Conservation (phyloP, 2,113 vertebrate genomes). For the Sapayoa aenigma region DNA sequence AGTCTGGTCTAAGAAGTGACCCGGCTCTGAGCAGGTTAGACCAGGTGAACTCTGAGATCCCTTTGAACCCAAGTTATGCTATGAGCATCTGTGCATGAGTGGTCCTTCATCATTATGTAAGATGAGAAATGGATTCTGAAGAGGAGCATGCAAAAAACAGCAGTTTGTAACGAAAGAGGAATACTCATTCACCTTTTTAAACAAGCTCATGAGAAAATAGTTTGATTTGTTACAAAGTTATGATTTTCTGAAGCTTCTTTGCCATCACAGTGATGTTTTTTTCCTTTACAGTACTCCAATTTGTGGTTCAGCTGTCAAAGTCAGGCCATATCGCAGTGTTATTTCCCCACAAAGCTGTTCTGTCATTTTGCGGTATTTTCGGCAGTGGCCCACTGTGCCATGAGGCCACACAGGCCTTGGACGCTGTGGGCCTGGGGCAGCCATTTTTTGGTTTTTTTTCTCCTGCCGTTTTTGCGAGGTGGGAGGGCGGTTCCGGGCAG, state of each 20-base stretch:
- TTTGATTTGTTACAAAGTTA: background rate
- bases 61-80: background rate
- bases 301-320: too few species aligned
- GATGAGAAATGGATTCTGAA: background rate
- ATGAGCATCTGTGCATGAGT: fast-evolving
- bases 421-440: too few species aligned
- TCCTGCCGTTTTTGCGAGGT: too few species aligned
- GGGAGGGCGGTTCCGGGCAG: too few species aligned
- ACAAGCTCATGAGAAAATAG: background rate
- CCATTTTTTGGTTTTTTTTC: too few species aligned
- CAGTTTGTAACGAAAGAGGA: background rate
- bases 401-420: too few species aligned
- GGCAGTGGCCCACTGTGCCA: too few species aligned
- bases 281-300: background rate
- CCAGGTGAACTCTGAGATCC: background rate
- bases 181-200: background rate
- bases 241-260: background rate
- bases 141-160: background rate
- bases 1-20: background rate
- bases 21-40: background rate
- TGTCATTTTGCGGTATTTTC: too few species aligned
- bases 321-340: too few species aligned
- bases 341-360: too few species aligned
- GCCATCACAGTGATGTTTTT: background rate
- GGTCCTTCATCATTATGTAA: background rate